Evolutionary conservation across 2,113 vertebrate genomes (phyloP), one percentile per base, ranked within the genome.

Genomic region (Kryptolebias marmoratus): DNA sequence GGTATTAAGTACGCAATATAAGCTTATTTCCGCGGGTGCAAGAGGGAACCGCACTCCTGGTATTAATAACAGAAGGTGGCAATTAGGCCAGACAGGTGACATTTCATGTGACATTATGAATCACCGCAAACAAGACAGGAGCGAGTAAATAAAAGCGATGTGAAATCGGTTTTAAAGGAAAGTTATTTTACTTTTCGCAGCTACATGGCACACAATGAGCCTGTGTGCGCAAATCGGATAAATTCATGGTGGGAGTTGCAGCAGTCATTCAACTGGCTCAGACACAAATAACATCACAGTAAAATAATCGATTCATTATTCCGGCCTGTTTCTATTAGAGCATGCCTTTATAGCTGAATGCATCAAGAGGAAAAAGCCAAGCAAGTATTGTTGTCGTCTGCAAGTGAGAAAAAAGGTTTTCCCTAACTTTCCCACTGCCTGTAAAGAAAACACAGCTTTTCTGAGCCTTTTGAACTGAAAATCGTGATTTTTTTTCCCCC

Each of bases 51-150:
- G 90, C 93, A 78, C 89, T 87, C 91, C 87, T 82, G 91, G 94
- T 95, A 95, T 96, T 96, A 94, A 96, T 94, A 94, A 95, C 88
- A 91, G 91, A 92, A 93, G 91, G 90, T 83, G 88, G 82, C 90
- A 95, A 96, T 96, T 95, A 97, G 89, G 68, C 30, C 79, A 77
- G 94, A 94, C 96, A 96, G 96, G 96, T 97, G 95, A 97, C 95
- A 96, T 91, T 90, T 89, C 85, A 54, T 86, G 89, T 93, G 91
- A 91, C 91, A 42, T 89, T 87, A 90, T 88, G 89, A 86, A 72
- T 92, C 71, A 77, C 80, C 11, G 77, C 79, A 78, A 89, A 87
- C 93, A 71, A 88, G 89, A 79, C 90, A 86, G 75, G 85, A 78
- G 64, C 16, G 71, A 77, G 73, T 79, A 82, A 84, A 88, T 74